Evolutionary conservation across 2,888 invertebrate genomes (phyloP).

Genomic region (Merodon equestris): DNA sequence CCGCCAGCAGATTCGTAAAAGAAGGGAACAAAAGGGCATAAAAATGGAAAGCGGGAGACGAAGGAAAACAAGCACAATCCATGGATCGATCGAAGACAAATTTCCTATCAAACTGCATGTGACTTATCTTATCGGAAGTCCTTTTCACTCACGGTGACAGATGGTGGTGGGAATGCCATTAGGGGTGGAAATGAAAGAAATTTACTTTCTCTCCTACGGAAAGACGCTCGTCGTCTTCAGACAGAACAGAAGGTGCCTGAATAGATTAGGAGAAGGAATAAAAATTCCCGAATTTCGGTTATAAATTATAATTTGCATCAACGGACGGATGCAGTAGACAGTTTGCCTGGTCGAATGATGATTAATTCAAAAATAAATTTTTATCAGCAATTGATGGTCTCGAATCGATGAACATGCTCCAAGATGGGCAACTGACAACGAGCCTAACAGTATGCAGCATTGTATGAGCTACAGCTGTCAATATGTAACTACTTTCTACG

Average conservation of each 20-base stretch:
- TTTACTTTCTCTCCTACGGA: conserved; percentile 32
- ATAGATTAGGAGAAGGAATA: conserved; percentile 31
- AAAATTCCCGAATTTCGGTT: conserved; percentile 6
- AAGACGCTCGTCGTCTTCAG: conserved; percentile 1
- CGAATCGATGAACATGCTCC: not conserved
- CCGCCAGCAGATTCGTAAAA: not conserved
- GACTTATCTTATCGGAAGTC: conserved; percentile 63
- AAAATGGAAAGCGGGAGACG: not conserved
- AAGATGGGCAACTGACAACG: too few species aligned
- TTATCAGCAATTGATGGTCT: conserved; percentile 16
- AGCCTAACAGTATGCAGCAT: conserved; percentile 36
- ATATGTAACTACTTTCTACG: too few species aligned
- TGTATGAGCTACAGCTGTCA: too few species aligned
- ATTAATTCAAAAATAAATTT: conserved; percentile 47
- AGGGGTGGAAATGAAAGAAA: conserved; percentile 47
- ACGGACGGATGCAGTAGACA: not conserved
- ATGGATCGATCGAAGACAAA: conserved; percentile 57
- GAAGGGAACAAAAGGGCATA: too few species aligned
- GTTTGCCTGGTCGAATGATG: conserved; percentile 2
- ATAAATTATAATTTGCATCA: not conserved
- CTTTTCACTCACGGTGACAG: conserved; percentile 36
- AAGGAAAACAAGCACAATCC: conserved; percentile 16
- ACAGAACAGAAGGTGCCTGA: conserved; percentile 42
- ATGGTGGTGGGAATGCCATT: conserved; percentile 50
- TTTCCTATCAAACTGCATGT: conserved; percentile 62